Conservation (phyloP, 2,797 vertebrate genomes). For the Pipistrellus kuhlii region DNA sequence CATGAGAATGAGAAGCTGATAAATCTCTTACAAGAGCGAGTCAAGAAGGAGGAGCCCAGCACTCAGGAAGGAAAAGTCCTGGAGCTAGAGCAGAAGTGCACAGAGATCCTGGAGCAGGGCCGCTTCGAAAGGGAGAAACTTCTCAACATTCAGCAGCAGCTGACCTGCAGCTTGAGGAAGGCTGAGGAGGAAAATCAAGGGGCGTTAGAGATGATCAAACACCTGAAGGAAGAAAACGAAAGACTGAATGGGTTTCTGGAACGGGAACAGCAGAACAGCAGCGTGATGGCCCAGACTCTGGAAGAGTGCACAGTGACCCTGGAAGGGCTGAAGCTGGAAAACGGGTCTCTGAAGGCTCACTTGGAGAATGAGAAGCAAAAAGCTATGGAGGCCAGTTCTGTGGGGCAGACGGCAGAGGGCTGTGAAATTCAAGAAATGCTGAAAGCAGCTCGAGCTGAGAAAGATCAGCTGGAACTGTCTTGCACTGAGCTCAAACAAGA, state of each 20-base stretch:
- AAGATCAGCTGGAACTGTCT: constrained; percentile 91
- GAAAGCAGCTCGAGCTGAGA: constrained; percentile 91
- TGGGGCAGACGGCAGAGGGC: constrained; percentile 86
- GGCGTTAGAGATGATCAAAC: constrained; percentile 88
- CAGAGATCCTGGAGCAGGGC: constrained; percentile 94
- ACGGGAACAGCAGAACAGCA: constrained; percentile 87
- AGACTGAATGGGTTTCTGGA: constrained; percentile 89
- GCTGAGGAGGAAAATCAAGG: constrained; percentile 95
- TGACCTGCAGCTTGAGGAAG: constrained; percentile 94
- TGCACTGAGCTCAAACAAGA: constrained; percentile 93
- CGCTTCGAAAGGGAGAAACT: constrained; percentile 96
- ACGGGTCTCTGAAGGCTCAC: constrained; percentile 91
- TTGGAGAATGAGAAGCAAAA: constrained; percentile 94
- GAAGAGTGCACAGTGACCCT: constrained; percentile 89
- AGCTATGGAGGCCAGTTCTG: constrained; percentile 88
- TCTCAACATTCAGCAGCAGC: constrained; percentile 96
- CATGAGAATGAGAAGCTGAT: constrained; percentile 95
- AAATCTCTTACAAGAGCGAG: constrained; percentile 91
- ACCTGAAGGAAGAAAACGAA: constrained; percentile 91
- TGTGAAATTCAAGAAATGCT: constrained; percentile 92
- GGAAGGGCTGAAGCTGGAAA: constrained; percentile 92
- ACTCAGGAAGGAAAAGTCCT: constrained; percentile 88
- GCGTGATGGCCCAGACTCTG: constrained; percentile 84
- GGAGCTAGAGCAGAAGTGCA: constrained; percentile 94
- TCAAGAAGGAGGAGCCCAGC: constrained; percentile 88